These are phyloP conservation scores for Apistogramma diplotaenia DNA, from an alignment of 2,113 vertebrate species.

Conservation along the genomic window DNA sequence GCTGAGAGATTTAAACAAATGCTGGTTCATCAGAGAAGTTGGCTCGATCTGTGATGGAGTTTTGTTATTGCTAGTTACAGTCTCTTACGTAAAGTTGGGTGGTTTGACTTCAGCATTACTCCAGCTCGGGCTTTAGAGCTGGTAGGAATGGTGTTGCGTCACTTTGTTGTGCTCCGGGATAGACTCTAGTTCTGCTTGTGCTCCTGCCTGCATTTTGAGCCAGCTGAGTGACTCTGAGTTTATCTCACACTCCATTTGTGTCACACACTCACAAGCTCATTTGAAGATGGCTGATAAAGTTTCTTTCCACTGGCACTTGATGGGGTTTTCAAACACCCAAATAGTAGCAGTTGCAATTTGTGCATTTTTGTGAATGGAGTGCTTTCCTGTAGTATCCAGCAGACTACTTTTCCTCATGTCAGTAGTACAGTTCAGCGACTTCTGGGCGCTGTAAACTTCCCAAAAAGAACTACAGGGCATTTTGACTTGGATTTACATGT, in stretches of 20 bases:
- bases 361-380: slow-evolving; percentile 25
- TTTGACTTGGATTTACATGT: background rate
- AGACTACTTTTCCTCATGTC: background rate
- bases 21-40: background rate
- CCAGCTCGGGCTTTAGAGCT: background rate
- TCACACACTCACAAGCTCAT: background rate
- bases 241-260: slow-evolving; percentile 37
- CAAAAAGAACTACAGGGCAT: background rate
- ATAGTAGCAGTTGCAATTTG: slow-evolving; percentile 19
- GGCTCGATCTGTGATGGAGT: background rate
- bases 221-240: slow-evolving; percentile 6
- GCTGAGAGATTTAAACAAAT: background rate
- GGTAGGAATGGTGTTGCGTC: slow-evolving; percentile 12
- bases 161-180: background rate
- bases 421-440: background rate
- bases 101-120: slow-evolving; percentile 1
- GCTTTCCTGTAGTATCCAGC: slow-evolving; percentile 1
- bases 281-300: slow-evolving; percentile 23
- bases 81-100: background rate
- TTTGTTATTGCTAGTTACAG: slow-evolving; percentile 14
- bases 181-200: background rate
- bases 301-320: background rate
- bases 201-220: background rate
- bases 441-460: background rate
- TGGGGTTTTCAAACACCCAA: background rate